A percentile compares a stretch with the other conserved stretches of the same genome.
phyloP scores from a whole-genome alignment of 2,113 vertebrate species.

The Perccottus glenii region DNA sequence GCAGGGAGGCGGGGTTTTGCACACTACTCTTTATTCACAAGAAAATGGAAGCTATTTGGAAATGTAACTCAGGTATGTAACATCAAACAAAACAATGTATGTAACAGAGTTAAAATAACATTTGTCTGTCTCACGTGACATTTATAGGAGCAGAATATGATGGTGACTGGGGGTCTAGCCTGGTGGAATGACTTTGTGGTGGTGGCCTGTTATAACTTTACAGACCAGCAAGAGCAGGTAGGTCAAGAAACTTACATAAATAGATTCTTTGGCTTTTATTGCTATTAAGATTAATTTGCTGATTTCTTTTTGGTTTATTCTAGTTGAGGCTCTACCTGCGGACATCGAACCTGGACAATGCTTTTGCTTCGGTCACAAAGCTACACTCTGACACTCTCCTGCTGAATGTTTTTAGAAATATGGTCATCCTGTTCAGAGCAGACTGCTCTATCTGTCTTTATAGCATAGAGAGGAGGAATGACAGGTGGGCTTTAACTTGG shows the following conservation, averaged over 20 bases:
- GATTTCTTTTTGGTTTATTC: background rate
- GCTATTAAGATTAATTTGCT: background rate
- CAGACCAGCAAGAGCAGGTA: constrained; percentile 95
- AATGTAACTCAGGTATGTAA: constrained; percentile 93
- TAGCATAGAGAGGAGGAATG: constrained; percentile 88
- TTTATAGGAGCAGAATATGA: constrained; percentile 95
- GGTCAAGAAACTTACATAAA: constrained; percentile 1
- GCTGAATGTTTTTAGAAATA: constrained; percentile 94
- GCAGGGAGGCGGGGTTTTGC: constrained; percentile 96
- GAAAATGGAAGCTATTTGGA: constrained; percentile 99
- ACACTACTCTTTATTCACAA: constrained; percentile 95
- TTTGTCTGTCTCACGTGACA: background rate
- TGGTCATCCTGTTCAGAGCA: constrained; percentile 90
- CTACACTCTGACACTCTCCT: constrained; percentile 90
- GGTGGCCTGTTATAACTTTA: constrained; percentile 95
- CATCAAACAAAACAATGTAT: background rate
- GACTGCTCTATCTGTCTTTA: constrained; percentile 99
- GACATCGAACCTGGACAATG: constrained; percentile 96
- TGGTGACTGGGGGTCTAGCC: constrained; percentile 93
- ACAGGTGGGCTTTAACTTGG: constrained; percentile 80
- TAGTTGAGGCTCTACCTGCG: constrained; percentile 92
- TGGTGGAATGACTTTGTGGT: constrained; percentile 99
- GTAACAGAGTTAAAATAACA: background rate
- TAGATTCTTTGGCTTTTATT: background rate
- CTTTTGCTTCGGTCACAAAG: constrained; percentile 93